These are phyloP conservation scores for Ranitomeya imitator DNA, from an alignment of 2,113 vertebrate genomes.

Conservation along the genomic window DNA sequence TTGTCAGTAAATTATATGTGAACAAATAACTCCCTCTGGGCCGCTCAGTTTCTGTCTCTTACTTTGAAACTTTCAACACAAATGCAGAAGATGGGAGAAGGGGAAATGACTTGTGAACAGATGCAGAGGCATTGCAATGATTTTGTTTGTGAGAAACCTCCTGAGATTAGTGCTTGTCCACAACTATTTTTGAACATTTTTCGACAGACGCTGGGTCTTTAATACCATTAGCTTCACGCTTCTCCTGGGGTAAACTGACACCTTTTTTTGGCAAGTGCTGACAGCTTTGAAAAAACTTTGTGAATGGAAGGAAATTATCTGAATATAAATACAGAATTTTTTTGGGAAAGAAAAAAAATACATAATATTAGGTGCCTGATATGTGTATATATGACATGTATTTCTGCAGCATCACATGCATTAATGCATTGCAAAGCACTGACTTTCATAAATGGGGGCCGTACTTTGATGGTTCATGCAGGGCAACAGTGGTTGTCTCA, in stretches of 20 bases:
- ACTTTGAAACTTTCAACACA: slow-evolving; percentile 44
- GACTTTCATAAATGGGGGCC: no score
- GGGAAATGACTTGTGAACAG: slow-evolving; percentile 45
- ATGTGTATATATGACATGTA: no score
- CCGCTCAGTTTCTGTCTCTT: slow-evolving; percentile 16
- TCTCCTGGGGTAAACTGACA: slow-evolving; percentile 44
- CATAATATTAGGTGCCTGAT: no score
- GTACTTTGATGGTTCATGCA: no score
- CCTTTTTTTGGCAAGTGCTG: slow-evolving; percentile 37
- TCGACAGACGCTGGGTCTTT: slow-evolving; percentile 18
- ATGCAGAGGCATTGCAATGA: slow-evolving; percentile 25
- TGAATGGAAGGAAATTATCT: neutral
- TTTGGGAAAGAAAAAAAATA: no score
- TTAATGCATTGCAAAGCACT: no score
- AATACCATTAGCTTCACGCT: slow-evolving; percentile 41
- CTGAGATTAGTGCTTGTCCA: slow-evolving; percentile 46
- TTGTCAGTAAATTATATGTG: slow-evolving; percentile 44
- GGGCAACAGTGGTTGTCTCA: no score
- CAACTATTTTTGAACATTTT: slow-evolving; percentile 33
- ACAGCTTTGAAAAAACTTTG: slow-evolving; percentile 42
- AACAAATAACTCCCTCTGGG: slow-evolving; percentile 41
- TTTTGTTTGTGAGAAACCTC: slow-evolving; percentile 37
- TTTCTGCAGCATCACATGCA: no score
- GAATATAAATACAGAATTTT: neutral
- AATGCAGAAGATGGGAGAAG: neutral